Conservation (phyloP, 2,888 invertebrate species). For the Proisotoma minuta region DNA sequence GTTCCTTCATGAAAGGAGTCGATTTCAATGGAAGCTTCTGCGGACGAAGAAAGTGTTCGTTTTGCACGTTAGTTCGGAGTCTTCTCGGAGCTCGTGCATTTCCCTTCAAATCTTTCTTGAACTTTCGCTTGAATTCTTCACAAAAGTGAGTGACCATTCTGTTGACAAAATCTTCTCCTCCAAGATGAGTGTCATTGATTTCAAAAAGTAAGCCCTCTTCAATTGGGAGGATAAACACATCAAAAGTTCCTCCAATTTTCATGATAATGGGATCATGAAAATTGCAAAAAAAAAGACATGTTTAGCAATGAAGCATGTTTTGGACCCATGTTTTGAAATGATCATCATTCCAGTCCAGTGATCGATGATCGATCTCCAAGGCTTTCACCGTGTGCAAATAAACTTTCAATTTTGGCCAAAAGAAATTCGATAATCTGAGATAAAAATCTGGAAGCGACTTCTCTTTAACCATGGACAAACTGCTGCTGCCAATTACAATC, state of each 20-base stretch:
- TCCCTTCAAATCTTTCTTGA: constrained; percentile 62
- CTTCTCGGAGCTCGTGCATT: constrained; percentile 66
- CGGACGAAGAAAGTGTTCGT: constrained; percentile 69
- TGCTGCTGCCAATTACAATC: too few relatives aligned
- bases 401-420: too few relatives aligned
- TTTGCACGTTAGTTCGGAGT: constrained; percentile 67
- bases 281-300: too few relatives aligned
- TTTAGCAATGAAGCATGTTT: too few relatives aligned
- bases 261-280: too few relatives aligned
- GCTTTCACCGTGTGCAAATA: too few relatives aligned
- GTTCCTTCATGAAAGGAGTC: constrained; percentile 70
- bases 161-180: constrained; percentile 63
- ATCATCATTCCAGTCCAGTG: too few relatives aligned
- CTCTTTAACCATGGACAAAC: too few relatives aligned
- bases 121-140: constrained; percentile 70
- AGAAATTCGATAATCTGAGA: too few relatives aligned
- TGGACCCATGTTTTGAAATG: too few relatives aligned
- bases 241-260: constrained; percentile 64
- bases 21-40: constrained; percentile 69
- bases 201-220: constrained; percentile 61
- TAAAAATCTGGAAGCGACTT: too few relatives aligned
- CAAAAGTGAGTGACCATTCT: constrained; percentile 72
- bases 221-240: constrained; percentile 57
- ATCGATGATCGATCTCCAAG: too few relatives aligned
- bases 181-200: constrained; percentile 62